These are phyloP conservation scores for Tauraco hartlaubi DNA, from an alignment of 2,797 vertebrate genomes.

Conservation along the genomic window DNA sequence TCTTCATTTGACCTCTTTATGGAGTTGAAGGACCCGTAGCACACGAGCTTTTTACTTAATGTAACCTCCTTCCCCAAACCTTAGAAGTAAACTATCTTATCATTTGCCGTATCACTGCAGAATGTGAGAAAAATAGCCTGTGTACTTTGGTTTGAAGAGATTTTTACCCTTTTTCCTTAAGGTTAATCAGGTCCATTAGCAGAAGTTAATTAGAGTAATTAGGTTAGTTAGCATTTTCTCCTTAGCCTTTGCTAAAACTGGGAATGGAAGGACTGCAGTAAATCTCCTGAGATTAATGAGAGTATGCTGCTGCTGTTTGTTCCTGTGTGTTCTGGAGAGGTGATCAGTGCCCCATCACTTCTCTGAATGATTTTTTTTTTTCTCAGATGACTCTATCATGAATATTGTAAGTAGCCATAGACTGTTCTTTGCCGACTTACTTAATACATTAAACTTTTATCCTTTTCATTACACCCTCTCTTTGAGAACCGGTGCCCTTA, in stretches of 20 bases:
- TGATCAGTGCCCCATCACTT: background rate
- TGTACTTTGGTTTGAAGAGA: background rate
- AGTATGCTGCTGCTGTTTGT: background rate
- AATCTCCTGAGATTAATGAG: background rate
- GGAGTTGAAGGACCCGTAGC: rapidly evolving
- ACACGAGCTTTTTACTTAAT: rapidly evolving
- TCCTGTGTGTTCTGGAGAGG: background rate
- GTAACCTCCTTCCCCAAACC: background rate
- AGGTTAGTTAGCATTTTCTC: slow-evolving; percentile 5
- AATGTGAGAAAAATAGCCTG: background rate
- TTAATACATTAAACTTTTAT: slow-evolving; percentile 8
- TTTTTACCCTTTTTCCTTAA: slow-evolving; percentile 50
- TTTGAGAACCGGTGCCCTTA: background rate
- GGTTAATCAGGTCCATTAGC: slow-evolving; percentile 58
- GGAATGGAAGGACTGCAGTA: background rate
- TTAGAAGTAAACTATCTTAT: background rate
- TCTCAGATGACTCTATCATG: background rate
- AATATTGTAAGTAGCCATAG: slow-evolving; percentile 3
- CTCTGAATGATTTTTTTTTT: background rate
- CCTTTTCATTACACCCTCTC: background rate
- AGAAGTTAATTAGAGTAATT: slow-evolving; percentile 56
- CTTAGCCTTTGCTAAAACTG: background rate
- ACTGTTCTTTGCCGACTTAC: background rate
- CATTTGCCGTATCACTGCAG: rapidly evolving
- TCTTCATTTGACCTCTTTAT: rapidly evolving